Base-by-base conservation (phyloP, 2,888 invertebrate species). In the Philaethria dido region DNA sequence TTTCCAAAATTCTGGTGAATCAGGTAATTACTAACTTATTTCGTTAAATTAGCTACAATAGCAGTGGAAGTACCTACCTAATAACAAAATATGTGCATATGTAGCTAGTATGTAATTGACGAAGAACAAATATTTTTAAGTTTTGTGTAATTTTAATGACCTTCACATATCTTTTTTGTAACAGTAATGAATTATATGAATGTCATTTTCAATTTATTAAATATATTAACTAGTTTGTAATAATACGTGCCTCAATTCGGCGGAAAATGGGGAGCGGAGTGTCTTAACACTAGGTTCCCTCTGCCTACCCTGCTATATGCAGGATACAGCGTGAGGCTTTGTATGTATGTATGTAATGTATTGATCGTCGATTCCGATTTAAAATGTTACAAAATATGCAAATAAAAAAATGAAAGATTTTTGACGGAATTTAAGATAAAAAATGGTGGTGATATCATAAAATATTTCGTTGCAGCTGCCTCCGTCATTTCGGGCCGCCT, bases 401-500 rank as follows among this genome's bases (percentile, higher is more conserved):
- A n/a, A n/a, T n/a, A n/a, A n/a, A n/a, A n/a, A n/a, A n/a, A n/a
- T n/a, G n/a, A n/a, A n/a, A n/a, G n/a, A n/a, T n/a, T n/a, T 33
- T 33, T 33, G 9, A 33, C 33, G 33, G 33, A 33, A 6, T 33
- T 33, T 29, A 29, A 29, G 29, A 29, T 29, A 50, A 50, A 14
- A 3, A 13, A n/a, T n/a, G n/a, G n/a, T n/a, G n/a, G n/a, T 50
- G 8, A 50, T 29, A 16, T 16, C n/a, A 25, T 8, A 29, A 16
- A 33, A 16, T 29, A 8, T 25, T 11, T 22, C n/a, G 14, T 48
- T 39, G 14, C 60, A 45, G 60, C 14, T 39, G 47, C 72, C 72
- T 9, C 59, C 69, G 69, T 61, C 33, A 55, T 82, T 79, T 77
- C 80, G 50, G 79, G 78, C 8, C 80, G 86, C 36, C 69, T 88